A percentile compares a stretch with the other conserved stretches of the same genome.
These are phyloP conservation scores for Ploceus nigricollis DNA, from an alignment of 2,113 vertebrate genomes.

Conservation along the genomic window DNA sequence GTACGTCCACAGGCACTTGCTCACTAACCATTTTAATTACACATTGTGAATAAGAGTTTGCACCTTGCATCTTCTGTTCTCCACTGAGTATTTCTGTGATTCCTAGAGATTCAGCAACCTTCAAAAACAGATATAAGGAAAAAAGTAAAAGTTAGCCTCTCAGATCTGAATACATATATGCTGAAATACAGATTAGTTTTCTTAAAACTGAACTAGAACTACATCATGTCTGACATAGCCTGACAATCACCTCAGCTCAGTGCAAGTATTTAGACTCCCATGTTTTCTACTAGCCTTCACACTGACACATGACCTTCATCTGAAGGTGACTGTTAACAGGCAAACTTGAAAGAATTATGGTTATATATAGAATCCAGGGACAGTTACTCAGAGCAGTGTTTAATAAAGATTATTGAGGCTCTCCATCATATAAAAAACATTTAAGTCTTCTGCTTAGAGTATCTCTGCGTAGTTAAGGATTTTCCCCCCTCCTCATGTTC, in stretches of 20 bases:
- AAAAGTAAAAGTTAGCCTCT: background rate
- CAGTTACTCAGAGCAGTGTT: background rate
- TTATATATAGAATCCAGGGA: background rate
- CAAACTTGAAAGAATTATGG: background rate
- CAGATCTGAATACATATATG: background rate
- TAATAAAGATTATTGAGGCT: background rate
- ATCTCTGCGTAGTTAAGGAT: background rate
- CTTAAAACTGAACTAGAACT: background rate
- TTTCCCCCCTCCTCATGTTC: background rate
- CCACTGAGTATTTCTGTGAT: conserved; percentile 59
- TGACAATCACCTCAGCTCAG: background rate
- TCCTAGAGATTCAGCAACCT: conserved; percentile 78
- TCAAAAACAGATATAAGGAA: background rate
- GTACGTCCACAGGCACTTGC: background rate
- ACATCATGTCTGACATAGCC: background rate
- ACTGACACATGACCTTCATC: background rate
- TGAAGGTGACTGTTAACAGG: background rate
- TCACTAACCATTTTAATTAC: background rate
- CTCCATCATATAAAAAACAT: background rate
- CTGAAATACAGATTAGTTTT: background rate
- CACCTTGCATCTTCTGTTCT: background rate
- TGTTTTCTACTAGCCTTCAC: background rate
- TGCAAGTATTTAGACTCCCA: background rate
- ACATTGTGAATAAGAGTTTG: background rate
- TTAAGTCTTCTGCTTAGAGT: background rate